Base-by-base conservation (phyloP, 2,797 vertebrate species). In the Myotis pilosus region DNA sequence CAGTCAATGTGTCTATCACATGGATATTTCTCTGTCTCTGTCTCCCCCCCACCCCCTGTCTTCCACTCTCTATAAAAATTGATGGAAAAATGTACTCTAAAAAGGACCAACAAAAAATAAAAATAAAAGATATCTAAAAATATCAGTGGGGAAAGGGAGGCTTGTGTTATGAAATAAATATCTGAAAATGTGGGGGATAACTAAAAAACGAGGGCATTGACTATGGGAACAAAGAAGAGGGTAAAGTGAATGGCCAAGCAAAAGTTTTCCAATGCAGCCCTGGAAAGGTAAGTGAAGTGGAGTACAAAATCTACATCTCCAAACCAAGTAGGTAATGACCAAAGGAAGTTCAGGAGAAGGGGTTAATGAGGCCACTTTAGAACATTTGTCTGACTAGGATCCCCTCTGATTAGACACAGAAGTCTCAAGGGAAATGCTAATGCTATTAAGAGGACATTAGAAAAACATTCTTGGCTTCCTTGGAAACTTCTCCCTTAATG, bases 381-480 rank as follows among this genome's bases (percentile, higher is more conserved):
- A 81, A 44, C 38, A 51, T 25, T 33, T 36, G 60, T 69, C 33
- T 7, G 38, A 51, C n/a, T 8, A 71, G n/a, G 23, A 22, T 71
- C 36, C 69, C 51, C 55, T 69, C 69, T 93, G 36, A 71, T 41
- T 28, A 71, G 47, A 66, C 64, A 94, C 41, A 55, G 11, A 89
- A 80, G 19, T 78, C 86, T 84, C 75, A 60, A 87, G 69, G 62
- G 62, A 78, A 57, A 82, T 1, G 49, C 36, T 86, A 89, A 82
- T 6, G 30, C 62, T 86, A 81, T 51, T 72, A 85, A 49, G 41
- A 83, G 33, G 47, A 80, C 51, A 92, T 80, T 80, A 91, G 66
- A 38, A 94, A 91, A 90, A 72, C 38, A 92, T 60, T 33, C 72
- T 72, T 72, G 94, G 92, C 92, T 92, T 82, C 85, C 41, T 47